Base-by-base conservation (phyloP, 2,113 vertebrate genomes). In the Paratilapia polleni region DNA sequence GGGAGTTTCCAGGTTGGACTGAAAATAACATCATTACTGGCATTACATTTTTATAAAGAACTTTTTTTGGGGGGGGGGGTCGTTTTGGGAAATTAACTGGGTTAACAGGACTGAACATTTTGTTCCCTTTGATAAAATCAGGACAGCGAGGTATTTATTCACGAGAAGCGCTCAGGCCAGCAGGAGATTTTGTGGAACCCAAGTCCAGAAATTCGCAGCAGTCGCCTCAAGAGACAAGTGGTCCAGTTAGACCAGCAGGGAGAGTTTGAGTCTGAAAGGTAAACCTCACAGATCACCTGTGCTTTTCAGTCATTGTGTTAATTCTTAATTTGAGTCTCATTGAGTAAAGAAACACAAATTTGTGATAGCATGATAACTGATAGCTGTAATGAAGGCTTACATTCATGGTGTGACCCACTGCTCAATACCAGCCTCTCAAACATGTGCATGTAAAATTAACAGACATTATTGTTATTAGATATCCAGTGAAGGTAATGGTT, bases 191-290 rank as follows among this genome's bases (percentile, higher is more conserved):
- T 99, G 91, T 99, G 98, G 98, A 97, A 95, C 92, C 97, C 98
- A 0, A 97, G 93, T 1, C 61, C 92, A 13, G 97, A 99, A 34
- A 95, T 98, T 11, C 96, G 97, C 20, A 89, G 90, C 82, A 96
- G 95, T 88, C 95, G 98, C 14, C 96, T 99, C 86, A 97, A 96
- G 91, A 97, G 96, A 87, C 96, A 95, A 86, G 97, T 97, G 26
- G 98, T 99, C 24, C 94, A 94, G 4, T 85, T 96, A 5, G 97
- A 97, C 76, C 97, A 99, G 85, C 98, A 99, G 95, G 96, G 91
- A 0, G 96, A 97, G 89, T 97, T 97, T 85, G 98, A 99, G 92
- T 99, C 98, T 0, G 97, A 99, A 91, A 96, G 98, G 98, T 99
- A 91, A 81, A 81, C 1, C 36, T 12, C 22, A 2, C 6, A 1